These are phyloP conservation scores for Thalpophila matura DNA, from an alignment of 2,888 invertebrate genomes.

Conservation along the genomic window DNA sequence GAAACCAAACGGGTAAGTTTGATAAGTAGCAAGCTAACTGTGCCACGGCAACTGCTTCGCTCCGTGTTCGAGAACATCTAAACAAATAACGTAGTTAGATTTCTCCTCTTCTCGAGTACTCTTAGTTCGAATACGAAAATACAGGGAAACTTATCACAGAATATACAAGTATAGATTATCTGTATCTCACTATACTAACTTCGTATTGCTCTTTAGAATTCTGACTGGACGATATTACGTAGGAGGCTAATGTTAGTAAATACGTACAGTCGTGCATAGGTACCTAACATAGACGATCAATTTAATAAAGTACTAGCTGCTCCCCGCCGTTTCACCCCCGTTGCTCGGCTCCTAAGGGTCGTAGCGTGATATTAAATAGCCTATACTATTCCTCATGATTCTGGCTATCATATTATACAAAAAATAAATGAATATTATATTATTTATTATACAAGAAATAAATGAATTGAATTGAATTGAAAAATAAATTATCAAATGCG, in stretches of 20 bases:
- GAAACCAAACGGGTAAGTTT: conserved; percentile 68
- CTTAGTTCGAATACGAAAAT: conserved; percentile 64
- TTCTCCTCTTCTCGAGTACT: conserved; percentile 66
- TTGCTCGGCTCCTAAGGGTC: no score
- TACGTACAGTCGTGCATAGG: background rate
- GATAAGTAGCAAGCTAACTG: conserved; percentile 69
- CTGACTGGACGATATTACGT: conserved; percentile 2
- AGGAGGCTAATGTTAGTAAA: conserved; percentile 7
- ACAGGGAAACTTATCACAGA: conserved; percentile 50
- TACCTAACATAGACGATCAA: conserved; percentile 22
- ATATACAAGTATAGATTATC: conserved; percentile 43
- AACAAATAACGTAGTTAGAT: conserved; percentile 72
- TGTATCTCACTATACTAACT: conserved; percentile 24
- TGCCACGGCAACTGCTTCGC: conserved; percentile 62
- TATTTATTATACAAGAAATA: no score
- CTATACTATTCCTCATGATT: no score
- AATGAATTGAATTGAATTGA: no score
- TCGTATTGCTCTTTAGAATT: conserved; percentile 19
- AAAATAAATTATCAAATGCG: no score
- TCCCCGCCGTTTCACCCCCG: no score
- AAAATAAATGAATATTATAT: no score
- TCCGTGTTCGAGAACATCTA: conserved; percentile 68
- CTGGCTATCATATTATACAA: no score
- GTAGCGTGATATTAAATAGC: no score
- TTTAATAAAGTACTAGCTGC: no score